phyloP scores from a whole-genome alignment of 2,888 invertebrate species.

The Aporophyla lueneburgensis region DNA sequence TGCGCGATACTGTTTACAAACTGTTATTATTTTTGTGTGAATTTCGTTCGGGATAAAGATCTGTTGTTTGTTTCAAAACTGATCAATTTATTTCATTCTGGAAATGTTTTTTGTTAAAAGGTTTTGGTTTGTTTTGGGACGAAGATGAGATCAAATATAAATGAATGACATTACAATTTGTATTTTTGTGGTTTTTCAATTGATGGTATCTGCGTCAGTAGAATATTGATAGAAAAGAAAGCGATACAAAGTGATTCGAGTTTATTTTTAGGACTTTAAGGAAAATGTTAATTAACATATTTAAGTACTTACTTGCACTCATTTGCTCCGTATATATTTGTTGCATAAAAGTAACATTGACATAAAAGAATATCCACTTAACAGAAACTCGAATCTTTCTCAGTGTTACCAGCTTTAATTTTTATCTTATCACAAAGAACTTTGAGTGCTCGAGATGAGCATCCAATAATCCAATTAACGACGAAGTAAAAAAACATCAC shows the following conservation, averaged over 20 bases:
- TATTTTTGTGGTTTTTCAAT: constrained; percentile 3
- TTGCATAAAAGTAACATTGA: neutral
- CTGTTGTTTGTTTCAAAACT: constrained; percentile 50
- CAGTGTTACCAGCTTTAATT: neutral
- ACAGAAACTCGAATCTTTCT: neutral
- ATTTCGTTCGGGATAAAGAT: constrained; percentile 49
- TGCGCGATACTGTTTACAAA: constrained; percentile 54
- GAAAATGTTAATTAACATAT: too few species aligned
- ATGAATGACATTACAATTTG: constrained; percentile 4
- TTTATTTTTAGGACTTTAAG: neutral
- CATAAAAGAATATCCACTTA: neutral
- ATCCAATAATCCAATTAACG: constrained; percentile 75
- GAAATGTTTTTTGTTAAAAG: constrained; percentile 45
- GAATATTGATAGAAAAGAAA: constrained; percentile 14
- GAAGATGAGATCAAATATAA: constrained; percentile 16
- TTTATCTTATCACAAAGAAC: constrained; percentile 33
- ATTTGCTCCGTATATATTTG: neutral
- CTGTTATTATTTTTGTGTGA: constrained; percentile 49
- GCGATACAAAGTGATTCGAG: neutral
- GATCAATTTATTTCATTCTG: constrained; percentile 48
- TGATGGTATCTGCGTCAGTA: neutral
- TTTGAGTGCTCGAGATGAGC: constrained; percentile 43
- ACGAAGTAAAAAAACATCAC: constrained; percentile 58
- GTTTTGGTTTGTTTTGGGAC: constrained; percentile 40
- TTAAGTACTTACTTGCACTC: neutral